Percentiles rank a stretch among this genome's conserved stretches.
Evolutionary conservation across 2,888 invertebrate genomes (phyloP).

Genomic region (Mythimna vitellina): DNA sequence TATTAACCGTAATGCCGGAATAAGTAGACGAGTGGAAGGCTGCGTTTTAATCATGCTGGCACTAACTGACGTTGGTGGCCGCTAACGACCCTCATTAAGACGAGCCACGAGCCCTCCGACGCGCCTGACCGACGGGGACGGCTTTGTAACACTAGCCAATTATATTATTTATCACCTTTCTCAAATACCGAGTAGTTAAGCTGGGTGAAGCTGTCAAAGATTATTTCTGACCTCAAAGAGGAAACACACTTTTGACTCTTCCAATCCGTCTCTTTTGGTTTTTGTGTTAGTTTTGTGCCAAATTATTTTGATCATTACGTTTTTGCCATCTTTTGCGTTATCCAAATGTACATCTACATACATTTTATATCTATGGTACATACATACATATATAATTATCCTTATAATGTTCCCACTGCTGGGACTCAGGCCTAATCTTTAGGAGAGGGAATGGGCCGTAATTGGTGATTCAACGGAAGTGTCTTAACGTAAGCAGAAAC

Average conservation of each 20-base stretch:
- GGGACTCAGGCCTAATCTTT: too few species aligned
- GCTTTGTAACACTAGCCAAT: constrained; percentile 37
- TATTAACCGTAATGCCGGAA: constrained; percentile 11
- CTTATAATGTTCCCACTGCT: too few species aligned
- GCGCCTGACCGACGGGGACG: constrained; percentile 17
- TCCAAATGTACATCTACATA: too few species aligned
- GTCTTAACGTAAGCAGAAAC: too few species aligned
- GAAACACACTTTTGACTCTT: neutral
- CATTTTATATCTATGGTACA: too few species aligned
- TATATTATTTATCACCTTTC: constrained; percentile 41
- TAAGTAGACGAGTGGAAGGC: constrained; percentile 22
- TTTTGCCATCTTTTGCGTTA: neutral
- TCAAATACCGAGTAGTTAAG: constrained; percentile 5
- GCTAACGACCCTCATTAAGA: constrained; percentile 62
- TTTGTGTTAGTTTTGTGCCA: neutral
- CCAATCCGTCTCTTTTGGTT: neutral
- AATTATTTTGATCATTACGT: neutral
- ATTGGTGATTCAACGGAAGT: too few species aligned
- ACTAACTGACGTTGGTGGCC: constrained; percentile 42
- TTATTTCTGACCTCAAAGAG: neutral
- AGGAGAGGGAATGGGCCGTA: too few species aligned
- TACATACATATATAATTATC: too few species aligned
- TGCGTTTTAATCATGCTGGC: constrained; percentile 54
- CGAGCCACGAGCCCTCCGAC: constrained; percentile 17
- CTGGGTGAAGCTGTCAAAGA: constrained; percentile 10